Evolutionary conservation across 1,140 invertebrate species (phyloP).

Genomic region (Samia ricini): DNA sequence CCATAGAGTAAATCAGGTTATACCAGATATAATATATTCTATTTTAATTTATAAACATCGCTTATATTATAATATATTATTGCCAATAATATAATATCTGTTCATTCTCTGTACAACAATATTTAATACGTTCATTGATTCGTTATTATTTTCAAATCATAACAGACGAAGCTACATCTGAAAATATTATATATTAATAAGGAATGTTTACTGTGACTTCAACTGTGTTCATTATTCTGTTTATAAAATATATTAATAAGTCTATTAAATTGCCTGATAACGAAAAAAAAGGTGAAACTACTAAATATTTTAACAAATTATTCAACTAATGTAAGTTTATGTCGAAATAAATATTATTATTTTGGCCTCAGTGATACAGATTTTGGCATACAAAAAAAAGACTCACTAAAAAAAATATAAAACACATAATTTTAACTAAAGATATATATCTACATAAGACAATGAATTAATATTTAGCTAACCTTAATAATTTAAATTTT

Average conservation of each 20-base stretch:
- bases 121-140: constrained; percentile 38
- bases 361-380: constrained; percentile 43
- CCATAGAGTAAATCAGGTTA: no score
- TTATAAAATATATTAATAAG: not conserved
- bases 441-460: constrained; percentile 46
- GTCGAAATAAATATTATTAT: constrained; percentile 34
- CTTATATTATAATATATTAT: constrained; percentile 24
- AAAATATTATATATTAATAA: not conserved
- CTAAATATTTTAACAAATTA: constrained; percentile 3
- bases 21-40: not conserved
- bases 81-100: constrained; percentile 32
- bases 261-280: not conserved
- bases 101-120: constrained; percentile 25
- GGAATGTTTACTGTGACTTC: constrained; percentile 11
- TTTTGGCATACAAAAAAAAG: constrained; percentile 48
- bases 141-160: constrained; percentile 15
- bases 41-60: constrained; percentile 7
- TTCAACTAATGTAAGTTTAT: constrained; percentile 8
- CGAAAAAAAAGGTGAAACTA: not conserved
- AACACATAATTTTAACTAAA: constrained; percentile 42
- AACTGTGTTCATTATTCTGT: not conserved
- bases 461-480: constrained; percentile 45
- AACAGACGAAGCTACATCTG: constrained; percentile 1
- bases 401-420: constrained; percentile 33
- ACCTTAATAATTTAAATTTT: constrained; percentile 46